These are phyloP conservation scores for Myocastor coypus DNA, from an alignment of 2,113 vertebrate species.

Conservation along the genomic window DNA sequence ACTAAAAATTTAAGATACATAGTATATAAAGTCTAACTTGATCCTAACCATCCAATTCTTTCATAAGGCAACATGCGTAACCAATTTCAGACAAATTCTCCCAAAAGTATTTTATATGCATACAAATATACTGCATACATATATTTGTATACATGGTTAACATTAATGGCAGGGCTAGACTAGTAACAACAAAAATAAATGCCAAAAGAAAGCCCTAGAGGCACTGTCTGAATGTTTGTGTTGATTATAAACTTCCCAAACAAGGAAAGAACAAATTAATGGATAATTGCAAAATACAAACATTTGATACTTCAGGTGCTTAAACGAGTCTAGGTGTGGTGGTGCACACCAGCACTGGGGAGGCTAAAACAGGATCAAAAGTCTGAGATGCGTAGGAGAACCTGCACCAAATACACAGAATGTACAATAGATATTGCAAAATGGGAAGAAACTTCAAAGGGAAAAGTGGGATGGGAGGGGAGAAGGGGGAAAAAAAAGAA, in stretches of 20 bases:
- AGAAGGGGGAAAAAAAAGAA: too few species aligned
- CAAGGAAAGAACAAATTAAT: constrained; percentile 53
- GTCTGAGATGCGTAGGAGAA: too few species aligned
- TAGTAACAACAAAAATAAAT: constrained; percentile 9
- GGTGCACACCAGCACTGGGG: too few species aligned
- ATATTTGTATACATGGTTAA: neutral
- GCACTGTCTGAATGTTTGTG: neutral
- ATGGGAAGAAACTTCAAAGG: too few species aligned
- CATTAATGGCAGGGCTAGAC: neutral
- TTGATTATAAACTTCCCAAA: constrained; percentile 30
- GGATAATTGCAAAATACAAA: constrained; percentile 29
- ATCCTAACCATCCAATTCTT: neutral
- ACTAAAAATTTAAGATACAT: neutral
- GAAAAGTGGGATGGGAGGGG: too few species aligned
- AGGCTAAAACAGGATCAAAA: too few species aligned
- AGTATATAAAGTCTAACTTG: neutral
- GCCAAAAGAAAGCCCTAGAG: neutral
- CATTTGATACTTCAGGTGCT: neutral
- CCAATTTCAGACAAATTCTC: constrained; percentile 28
- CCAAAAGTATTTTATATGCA: constrained; percentile 43
- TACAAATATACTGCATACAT: neutral
- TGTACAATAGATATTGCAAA: too few species aligned
- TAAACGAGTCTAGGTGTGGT: neutral
- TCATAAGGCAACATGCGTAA: constrained; percentile 4
- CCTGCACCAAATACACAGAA: too few species aligned